Evolutionary conservation across 64 coral and sea anemone species (phyloP).

Genomic region (Montipora capricornis): DNA sequence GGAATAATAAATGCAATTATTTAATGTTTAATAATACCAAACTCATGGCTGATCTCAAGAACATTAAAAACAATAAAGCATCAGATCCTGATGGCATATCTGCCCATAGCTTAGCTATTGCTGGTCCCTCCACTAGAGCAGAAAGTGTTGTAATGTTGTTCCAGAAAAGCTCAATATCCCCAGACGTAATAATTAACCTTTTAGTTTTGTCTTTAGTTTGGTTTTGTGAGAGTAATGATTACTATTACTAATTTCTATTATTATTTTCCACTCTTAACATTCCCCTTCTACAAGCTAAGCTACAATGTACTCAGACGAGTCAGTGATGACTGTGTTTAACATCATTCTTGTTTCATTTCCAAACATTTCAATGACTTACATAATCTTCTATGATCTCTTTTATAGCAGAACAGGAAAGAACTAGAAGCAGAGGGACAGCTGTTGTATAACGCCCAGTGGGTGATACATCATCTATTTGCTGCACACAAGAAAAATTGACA

Average conservation of each 20-base stretch:
- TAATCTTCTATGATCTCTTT: conserved; percentile 99
- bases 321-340: too few species aligned
- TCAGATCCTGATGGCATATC: background rate
- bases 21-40: background rate
- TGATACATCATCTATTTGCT: conserved; percentile 99
- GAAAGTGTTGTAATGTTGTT: too few species aligned
- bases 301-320: too few species aligned
- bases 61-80: conserved; percentile 2
- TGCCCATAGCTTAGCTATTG: background rate
- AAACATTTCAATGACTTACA: conserved; percentile 57
- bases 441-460: conserved; percentile 99
- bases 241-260: too few species aligned
- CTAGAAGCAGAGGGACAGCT: conserved; percentile 91
- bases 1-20: background rate
- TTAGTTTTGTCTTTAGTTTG: too few species aligned
- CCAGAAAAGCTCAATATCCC: too few species aligned
- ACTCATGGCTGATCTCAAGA: background rate
- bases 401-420: conserved; percentile 95
- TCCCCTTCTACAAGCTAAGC: too few species aligned
- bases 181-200: too few species aligned
- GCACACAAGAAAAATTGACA: background rate
- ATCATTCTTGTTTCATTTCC: background rate
- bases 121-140: background rate
- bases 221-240: too few species aligned
- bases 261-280: too few species aligned